Conservation (phyloP, 2,888 invertebrate species). For the Atethmia centrago region DNA sequence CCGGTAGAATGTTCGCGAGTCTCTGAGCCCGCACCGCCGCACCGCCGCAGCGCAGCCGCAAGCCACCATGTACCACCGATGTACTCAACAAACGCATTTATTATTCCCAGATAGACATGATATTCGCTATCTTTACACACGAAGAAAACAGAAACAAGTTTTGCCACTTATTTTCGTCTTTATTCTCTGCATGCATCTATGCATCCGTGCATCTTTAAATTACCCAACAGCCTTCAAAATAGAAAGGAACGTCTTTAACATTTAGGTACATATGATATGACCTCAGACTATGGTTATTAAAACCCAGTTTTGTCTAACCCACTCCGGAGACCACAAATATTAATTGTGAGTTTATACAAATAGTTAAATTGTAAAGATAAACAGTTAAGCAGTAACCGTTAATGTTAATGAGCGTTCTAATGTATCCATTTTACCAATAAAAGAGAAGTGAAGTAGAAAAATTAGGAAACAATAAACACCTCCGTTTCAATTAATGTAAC, state of each 20-base stretch:
- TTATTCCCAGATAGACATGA: slow-evolving; percentile 61
- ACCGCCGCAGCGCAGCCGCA: slow-evolving; percentile 46
- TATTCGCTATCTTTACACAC: slow-evolving; percentile 59
- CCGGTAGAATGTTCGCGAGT: slow-evolving; percentile 78
- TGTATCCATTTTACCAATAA: not conserved
- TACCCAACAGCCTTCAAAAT: slow-evolving; percentile 58
- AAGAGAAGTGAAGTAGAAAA: slow-evolving; percentile 1
- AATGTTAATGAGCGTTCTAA: slow-evolving; percentile 29
- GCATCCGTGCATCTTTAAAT: slow-evolving; percentile 59
- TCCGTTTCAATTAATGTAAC: not conserved
- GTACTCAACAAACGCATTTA: slow-evolving; percentile 63
- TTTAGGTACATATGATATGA: slow-evolving; percentile 53
- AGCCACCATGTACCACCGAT: slow-evolving; percentile 60
- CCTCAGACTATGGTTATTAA: slow-evolving; percentile 54
- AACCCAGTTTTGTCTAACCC: slow-evolving; percentile 56
- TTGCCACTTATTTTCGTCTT: slow-evolving; percentile 52
- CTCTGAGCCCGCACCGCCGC: slow-evolving; percentile 51
- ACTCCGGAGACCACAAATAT: slow-evolving; percentile 52
- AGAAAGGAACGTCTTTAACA: slow-evolving; percentile 58
- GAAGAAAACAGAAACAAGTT: slow-evolving; percentile 51
- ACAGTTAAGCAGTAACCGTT: slow-evolving; percentile 37
- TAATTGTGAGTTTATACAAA: slow-evolving; percentile 43
- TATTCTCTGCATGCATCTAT: slow-evolving; percentile 38
- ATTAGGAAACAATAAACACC: slow-evolving; percentile 5
- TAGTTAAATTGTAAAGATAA: slow-evolving; percentile 28